Evolutionary conservation across 2,888 invertebrate species (phyloP).

Genomic region (Exocentrus adspersus): DNA sequence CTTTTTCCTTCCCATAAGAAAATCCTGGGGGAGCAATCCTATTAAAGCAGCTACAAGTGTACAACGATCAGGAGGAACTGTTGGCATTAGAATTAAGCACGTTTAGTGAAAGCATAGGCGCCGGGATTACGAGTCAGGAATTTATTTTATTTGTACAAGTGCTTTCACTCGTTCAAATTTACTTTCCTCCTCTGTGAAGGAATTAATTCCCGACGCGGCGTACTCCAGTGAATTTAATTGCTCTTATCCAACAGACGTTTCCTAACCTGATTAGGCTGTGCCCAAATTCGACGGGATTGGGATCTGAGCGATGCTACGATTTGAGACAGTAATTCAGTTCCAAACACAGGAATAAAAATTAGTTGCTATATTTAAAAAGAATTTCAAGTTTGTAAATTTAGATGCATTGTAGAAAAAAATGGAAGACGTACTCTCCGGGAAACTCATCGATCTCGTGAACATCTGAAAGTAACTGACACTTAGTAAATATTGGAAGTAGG

Average conservation of each 20-base stretch:
- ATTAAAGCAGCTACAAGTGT: neutral
- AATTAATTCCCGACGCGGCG: conserved; percentile 12
- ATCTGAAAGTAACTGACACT: neutral
- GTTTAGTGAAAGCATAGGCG: neutral
- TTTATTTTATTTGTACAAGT: neutral
- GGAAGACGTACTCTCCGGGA: neutral
- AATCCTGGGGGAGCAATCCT: neutral
- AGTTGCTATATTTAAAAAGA: no score
- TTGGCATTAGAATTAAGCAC: neutral
- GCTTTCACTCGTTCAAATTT: conserved; percentile 8
- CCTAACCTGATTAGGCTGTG: conserved; percentile 20
- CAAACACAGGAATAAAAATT: no score
- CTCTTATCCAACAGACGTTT: conserved; percentile 17
- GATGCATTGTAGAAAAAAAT: no score
- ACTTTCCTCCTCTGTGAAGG: conserved; percentile 4
- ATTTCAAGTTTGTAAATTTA: no score
- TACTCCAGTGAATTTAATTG: conserved; percentile 20
- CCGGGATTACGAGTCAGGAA: neutral
- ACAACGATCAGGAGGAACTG: neutral
- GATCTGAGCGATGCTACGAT: neutral
- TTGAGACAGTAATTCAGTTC: no score
- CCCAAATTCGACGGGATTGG: conserved; percentile 6
- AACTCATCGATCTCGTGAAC: neutral
- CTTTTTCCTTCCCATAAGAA: no score
- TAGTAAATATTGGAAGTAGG: neutral